A percentile compares a stretch with the other conserved stretches of the same genome.
These are phyloP conservation scores for Phalanger gymnotis DNA, from an alignment of 2,797 vertebrate genomes.

Conservation along the genomic window DNA sequence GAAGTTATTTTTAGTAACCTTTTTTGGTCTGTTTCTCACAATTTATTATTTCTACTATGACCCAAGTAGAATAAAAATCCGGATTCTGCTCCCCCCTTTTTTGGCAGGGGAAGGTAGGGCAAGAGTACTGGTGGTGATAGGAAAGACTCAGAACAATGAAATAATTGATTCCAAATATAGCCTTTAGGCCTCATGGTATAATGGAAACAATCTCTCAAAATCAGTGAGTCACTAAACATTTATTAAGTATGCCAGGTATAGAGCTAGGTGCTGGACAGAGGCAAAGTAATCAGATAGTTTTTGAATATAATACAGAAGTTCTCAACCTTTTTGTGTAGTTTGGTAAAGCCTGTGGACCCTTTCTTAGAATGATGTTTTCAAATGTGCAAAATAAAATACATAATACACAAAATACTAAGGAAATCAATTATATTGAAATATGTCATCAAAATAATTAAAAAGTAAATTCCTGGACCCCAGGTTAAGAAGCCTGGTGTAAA, in stretches of 20 bases:
- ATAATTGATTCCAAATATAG: slow-evolving; percentile 8
- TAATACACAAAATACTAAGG: too few species aligned
- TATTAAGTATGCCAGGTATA: not conserved
- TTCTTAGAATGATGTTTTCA: too few species aligned
- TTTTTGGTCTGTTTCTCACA: not conserved
- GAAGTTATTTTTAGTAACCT: not conserved
- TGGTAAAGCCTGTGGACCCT: not conserved
- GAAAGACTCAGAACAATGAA: not conserved
- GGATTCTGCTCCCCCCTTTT: not conserved
- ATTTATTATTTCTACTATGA: not conserved
- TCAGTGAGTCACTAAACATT: not conserved
- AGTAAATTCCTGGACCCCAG: too few species aligned
- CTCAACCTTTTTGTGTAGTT: not conserved
- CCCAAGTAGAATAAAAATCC: not conserved
- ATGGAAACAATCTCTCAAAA: not conserved
- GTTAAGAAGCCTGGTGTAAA: too few species aligned
- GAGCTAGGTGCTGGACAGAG: not conserved
- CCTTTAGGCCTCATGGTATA: not conserved
- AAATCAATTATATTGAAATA: too few species aligned
- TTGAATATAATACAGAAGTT: slow-evolving; percentile 10
- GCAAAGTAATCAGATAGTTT: slow-evolving; percentile 6
- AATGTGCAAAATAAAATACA: too few species aligned
- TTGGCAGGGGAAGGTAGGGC: not conserved
- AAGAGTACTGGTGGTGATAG: not conserved
- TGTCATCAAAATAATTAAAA: too few species aligned